A percentile compares a stretch with the other conserved stretches of the same genome.
Evolutionary conservation across 2,797 vertebrate species (phyloP).

Genomic region (Heterohyrax brucei): DNA sequence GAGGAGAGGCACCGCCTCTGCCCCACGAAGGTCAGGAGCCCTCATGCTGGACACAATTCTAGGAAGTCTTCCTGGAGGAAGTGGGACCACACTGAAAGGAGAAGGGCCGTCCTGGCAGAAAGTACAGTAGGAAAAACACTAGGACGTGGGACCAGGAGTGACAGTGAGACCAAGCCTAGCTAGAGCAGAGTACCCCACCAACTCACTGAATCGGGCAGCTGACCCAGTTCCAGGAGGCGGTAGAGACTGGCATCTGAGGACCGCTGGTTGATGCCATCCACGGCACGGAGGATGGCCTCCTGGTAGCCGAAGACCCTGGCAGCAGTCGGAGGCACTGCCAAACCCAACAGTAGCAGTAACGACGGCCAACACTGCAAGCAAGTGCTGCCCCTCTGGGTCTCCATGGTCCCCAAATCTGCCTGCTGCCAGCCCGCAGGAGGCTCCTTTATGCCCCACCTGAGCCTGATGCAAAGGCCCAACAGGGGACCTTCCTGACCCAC

Average conservation of each 20-base stretch:
- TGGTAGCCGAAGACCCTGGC: not conserved
- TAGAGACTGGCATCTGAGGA: conserved; percentile 63
- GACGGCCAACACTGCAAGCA: not conserved
- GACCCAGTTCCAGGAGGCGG: conserved; percentile 64
- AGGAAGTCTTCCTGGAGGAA: not conserved
- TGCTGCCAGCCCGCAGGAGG: not conserved
- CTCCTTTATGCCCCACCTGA: conserved; percentile 70
- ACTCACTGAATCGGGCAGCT: not conserved
- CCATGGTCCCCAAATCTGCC: conserved; percentile 60
- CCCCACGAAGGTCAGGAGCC: not conserved
- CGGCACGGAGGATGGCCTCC: conserved; percentile 25
- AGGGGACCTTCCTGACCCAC: not conserved
- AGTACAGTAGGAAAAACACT: not conserved
- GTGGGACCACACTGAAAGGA: not conserved
- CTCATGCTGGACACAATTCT: not conserved
- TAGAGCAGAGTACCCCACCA: not conserved
- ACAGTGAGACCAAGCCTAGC: too few relatives aligned
- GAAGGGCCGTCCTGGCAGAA: not conserved
- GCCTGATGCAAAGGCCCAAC: not conserved
- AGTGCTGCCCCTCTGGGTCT: not conserved
- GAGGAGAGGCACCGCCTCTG: not conserved
- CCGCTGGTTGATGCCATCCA: conserved; percentile 59
- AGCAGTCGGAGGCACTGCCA: not conserved
- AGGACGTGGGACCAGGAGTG: not conserved
- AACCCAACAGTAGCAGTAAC: conserved; percentile 60